Evolutionary conservation across 2,888 invertebrate species (phyloP).

Genomic region (Melangyna quadrimaculata): DNA sequence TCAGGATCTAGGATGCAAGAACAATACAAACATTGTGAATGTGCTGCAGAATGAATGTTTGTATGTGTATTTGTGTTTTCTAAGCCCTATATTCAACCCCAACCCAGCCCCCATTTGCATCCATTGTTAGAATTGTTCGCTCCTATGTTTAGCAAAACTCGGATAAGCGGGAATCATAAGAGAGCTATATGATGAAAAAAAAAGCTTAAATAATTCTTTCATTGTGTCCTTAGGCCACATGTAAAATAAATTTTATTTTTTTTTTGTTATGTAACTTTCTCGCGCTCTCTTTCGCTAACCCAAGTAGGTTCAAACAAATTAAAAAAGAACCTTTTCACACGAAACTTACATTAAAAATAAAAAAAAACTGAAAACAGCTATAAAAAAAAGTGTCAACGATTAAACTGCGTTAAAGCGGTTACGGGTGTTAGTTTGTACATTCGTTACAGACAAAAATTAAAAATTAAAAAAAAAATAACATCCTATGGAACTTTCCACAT

Average conservation of each 20-base stretch:
- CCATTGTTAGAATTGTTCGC: slow-evolving; percentile 53
- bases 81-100: not conserved
- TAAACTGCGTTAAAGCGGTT: slow-evolving; percentile 67
- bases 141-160: slow-evolving; percentile 33
- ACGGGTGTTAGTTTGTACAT: slow-evolving; percentile 59
- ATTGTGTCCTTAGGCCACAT: slow-evolving; percentile 59
- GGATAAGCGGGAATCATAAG: not conserved
- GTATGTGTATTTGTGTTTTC: not conserved
- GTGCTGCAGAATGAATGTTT: not conserved
- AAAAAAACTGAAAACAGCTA: not conserved
- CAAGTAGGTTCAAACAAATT: not conserved
- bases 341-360: slow-evolving; percentile 58
- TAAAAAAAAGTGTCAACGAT: slow-evolving; percentile 42
- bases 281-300: slow-evolving; percentile 2
- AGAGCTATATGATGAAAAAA: not conserved
- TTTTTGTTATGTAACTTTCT: slow-evolving; percentile 3
- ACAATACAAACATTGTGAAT: slow-evolving; percentile 48
- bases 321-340: slow-evolving; percentile 45
- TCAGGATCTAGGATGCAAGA: slow-evolving; percentile 36
- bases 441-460: not conserved
- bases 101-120: not conserved
- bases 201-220: slow-evolving; percentile 47
- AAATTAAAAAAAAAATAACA: slow-evolving; percentile 6
- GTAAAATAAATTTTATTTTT: slow-evolving; percentile 42
- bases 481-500: slow-evolving; percentile 3